These are phyloP conservation scores for Machimus atricapillus DNA, from an alignment of 2,888 invertebrate genomes.

Conservation along the genomic window DNA sequence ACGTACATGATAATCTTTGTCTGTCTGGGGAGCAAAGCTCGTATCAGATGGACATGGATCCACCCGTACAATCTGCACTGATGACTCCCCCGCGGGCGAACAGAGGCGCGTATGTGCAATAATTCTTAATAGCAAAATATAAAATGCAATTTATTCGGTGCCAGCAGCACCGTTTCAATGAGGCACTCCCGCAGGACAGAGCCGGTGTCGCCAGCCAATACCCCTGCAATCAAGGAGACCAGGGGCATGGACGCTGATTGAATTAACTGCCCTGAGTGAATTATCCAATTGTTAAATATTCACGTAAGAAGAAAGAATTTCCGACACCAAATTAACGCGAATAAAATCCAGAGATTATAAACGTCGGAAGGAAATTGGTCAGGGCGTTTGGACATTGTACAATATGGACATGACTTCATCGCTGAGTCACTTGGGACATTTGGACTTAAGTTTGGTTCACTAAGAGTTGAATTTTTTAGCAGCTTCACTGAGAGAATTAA, in stretches of 20 bases:
- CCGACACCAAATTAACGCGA: not conserved
- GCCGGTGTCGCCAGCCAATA: not conserved
- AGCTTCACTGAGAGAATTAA: not conserved
- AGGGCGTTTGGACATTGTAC: not conserved
- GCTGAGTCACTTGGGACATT: not conserved
- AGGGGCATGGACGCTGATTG: not conserved
- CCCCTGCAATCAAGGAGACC: not conserved
- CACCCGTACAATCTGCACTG: not conserved
- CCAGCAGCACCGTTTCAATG: not conserved
- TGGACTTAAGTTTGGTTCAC: not conserved
- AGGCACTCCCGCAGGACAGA: not conserved
- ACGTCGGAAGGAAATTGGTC: conserved; percentile 12
- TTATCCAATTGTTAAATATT: conserved; percentile 22
- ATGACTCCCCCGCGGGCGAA: not conserved
- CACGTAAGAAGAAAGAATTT: conserved; percentile 9
- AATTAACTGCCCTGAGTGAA: conserved; percentile 27
- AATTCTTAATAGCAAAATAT: not conserved
- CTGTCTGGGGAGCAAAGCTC: not conserved
- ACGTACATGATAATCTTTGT: not conserved
- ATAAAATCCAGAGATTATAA: not conserved
- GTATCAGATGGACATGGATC: not conserved
- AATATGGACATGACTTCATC: not conserved
- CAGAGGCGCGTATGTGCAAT: not conserved
- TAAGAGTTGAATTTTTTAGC: not conserved
- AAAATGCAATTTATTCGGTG: not conserved